Base-by-base conservation (phyloP, 1,140 invertebrate genomes). In the Dreissena rostriformis region DNA sequence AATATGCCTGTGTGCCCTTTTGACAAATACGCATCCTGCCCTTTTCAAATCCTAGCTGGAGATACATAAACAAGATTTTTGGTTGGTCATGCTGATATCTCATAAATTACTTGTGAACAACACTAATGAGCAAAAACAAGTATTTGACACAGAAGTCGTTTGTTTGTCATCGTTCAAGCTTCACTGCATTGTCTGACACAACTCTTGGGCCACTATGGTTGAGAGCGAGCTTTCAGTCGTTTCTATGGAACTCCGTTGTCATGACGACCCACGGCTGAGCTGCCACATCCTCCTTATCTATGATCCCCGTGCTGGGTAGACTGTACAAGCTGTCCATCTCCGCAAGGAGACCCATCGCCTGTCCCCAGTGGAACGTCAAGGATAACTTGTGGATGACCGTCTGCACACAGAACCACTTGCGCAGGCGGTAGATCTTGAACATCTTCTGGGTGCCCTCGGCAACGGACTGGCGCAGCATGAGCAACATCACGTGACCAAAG, bases 371-470 rank as follows among this genome's bases (percentile, higher is more conserved):
- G 28, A 51, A 78, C 14, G 8, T n/a, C 24, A 29, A 10, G 7
- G 61, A 39, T 51, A 80, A 22, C 49, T 80, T 70, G 49, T 71
- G 77, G 19, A 72, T 53, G 61, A 71, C 10, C 29, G 29, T 80
- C 57, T 75, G 80, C 26, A 66, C 80, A 7, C 39, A 15, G 39
- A 74, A 73, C 80, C 80, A 82, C 39, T 82, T 82, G 19, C 57
- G 71, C 17, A 82, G 80, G 5, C 71, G 55, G 51, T 82, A 82
- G 15, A 55, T 73, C 57, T 67, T 73, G 22, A 67, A 67, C 80
- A 82, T 53, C 22, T 66, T 24, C 63, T 66, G 73, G 10, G 74
- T 52, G 7, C 80, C 70, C 1, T 53, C 29, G 8, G 72, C 70
- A 5, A 82, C 71, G 55, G 70, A 82, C 66, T 82, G 73, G 17